phyloP scores from a whole-genome alignment of 2,113 vertebrate species.

The Morone saxatilis region DNA sequence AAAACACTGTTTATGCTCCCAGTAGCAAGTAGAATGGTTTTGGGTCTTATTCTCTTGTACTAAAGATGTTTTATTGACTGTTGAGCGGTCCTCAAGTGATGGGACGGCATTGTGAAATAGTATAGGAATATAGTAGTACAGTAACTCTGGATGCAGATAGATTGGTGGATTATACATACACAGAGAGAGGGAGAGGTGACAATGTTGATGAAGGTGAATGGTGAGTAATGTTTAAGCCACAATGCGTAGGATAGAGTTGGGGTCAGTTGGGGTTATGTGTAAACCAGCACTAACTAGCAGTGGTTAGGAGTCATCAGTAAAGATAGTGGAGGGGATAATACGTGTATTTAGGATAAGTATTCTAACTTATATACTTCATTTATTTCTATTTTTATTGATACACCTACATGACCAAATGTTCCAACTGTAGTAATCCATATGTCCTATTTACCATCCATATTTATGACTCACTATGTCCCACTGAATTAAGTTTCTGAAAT shows the following conservation, averaged over 20 bases:
- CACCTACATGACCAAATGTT: background rate
- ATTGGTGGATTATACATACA: background rate
- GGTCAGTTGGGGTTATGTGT: background rate
- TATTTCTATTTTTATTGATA: background rate
- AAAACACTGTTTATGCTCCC: background rate
- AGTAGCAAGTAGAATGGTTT: background rate
- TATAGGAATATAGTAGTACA: background rate
- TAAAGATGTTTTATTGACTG: slow-evolving; percentile 7
- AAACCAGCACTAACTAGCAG: background rate
- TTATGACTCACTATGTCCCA: background rate
- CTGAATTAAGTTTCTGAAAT: slow-evolving; percentile 1
- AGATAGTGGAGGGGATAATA: background rate
- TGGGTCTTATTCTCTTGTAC: background rate
- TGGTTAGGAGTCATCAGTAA: background rate
- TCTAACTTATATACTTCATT: background rate
- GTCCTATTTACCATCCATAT: background rate
- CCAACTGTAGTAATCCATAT: background rate
- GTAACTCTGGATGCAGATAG: background rate
- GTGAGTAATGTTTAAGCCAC: background rate
- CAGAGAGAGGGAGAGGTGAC: background rate
- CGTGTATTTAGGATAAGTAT: background rate
- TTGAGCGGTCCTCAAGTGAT: background rate
- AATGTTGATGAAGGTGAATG: background rate
- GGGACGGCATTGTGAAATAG: background rate
- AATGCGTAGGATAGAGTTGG: background rate